phyloP scores from a whole-genome alignment of 1,140 invertebrate genomes.

The Microplitis demolitor region DNA sequence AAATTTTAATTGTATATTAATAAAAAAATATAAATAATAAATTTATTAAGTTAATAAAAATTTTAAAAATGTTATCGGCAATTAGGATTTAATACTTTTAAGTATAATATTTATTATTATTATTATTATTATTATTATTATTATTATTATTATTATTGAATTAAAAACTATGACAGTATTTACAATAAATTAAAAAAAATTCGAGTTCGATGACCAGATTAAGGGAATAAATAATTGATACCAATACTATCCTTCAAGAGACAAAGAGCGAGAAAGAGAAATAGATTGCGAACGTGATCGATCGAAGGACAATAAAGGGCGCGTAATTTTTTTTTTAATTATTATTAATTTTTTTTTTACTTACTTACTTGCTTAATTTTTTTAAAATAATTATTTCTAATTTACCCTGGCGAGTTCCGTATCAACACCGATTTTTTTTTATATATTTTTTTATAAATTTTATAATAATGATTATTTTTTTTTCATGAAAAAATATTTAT shows the following conservation, averaged over 20 bases:
- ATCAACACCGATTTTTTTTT: no score
- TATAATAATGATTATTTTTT: not conserved
- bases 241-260: not conserved
- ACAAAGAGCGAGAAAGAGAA: constrained; percentile 6
- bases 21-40: no score
- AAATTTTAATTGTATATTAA: no score
- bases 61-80: not conserved
- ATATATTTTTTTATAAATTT: no score
- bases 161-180: not conserved
- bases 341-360: not conserved
- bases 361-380: not conserved
- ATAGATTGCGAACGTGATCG: not conserved
- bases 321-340: not conserved
- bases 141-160: not conserved
- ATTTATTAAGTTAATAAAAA: not conserved
- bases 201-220: not conserved
- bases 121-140: not conserved
- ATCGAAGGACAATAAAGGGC: constrained; percentile 4
- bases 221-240: no score
- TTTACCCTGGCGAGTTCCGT: no score
- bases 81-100: not conserved
- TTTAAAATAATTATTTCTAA: not conserved
- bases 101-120: not conserved
- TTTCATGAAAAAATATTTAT: not conserved
- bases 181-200: not conserved